Base-by-base conservation (phyloP, 1,140 invertebrate species). In the Manduca sexta region DNA sequence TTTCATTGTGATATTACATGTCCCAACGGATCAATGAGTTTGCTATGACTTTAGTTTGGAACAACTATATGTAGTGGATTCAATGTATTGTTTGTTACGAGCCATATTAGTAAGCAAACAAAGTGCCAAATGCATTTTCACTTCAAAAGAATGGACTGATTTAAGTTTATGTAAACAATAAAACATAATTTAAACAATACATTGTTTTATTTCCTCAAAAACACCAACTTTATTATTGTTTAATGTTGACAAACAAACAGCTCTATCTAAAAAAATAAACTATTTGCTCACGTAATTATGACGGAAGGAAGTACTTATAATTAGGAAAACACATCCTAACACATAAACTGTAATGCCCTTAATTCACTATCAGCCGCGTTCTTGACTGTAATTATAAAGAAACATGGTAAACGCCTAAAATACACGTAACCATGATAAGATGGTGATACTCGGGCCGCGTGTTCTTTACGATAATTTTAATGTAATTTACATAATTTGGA, bases 41-140 rank as follows among this genome's bases (percentile, higher is more conserved):
- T 40, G 41, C 26, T 29, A 31, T 43, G 17, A 29, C 21, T 21
- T 42, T 21, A 3, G 15, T 49, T 58, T 52, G 49, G 50, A 58
- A 50, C 41, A 47, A 75, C 14, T 13, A n/a, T 35, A 35, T 13
- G 6, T 35, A 35, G n/a, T 35, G 12, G n/a, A 35, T 35, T 14
- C 34, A 12, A 14, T 12, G 34, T 35, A 13, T 14, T 35, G 15
- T 49, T 58, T 52, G 49, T 53, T 56, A 50, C 41, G 44, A 75
- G 82, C 82, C 83, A 87, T 87, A 85, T 74, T 79, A 74, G 68
- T 69, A 74, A 75, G 75, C 73, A 68, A 83, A 80, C 64, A 78
- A 85, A 75, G 83, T 87, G 85, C 85, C 85, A 86, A 87, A 87
- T 80, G 80, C 66, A 68, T 83, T 63, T 81, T 72, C 71, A 78